Conservation (phyloP, 2,113 vertebrate species). For the Tachysurus fulvidraco region DNA sequence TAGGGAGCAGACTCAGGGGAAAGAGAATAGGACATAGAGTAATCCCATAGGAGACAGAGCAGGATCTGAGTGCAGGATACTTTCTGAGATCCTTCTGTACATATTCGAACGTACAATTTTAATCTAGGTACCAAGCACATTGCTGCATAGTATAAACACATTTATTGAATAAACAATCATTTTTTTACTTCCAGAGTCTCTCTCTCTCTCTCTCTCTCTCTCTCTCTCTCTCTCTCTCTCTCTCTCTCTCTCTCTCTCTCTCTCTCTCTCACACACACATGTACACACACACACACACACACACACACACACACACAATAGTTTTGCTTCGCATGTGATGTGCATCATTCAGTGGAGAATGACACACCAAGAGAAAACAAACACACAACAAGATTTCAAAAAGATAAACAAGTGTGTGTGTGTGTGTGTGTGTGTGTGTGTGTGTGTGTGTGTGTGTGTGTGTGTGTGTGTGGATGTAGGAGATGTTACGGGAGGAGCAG, state of each 20-base stretch:
- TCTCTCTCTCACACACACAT: too few species aligned
- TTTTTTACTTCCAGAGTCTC: too few species aligned
- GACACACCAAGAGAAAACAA: too few species aligned
- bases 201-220: too few species aligned
- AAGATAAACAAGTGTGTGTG: neutral
- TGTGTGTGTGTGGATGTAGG: constrained; percentile 65
- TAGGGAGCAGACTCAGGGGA: neutral
- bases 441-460: neutral
- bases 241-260: too few species aligned
- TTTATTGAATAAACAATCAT: too few species aligned
- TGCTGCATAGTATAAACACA: neutral
- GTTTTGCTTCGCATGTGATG: too few species aligned
- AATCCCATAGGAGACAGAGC: neutral
- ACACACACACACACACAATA: too few species aligned
- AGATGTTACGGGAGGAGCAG: constrained; percentile 80
- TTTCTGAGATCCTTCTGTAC: neutral
- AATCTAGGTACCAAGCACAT: neutral
- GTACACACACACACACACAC: too few species aligned
- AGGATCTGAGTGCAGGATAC: neutral
- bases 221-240: too few species aligned
- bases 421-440: neutral
- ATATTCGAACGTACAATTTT: neutral
- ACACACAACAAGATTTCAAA: too few species aligned
- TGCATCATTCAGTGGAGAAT: too few species aligned
- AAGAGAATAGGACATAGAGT: neutral